These are phyloP conservation scores for Trypoxylus dichotomus DNA, from an alignment of 1,140 invertebrate genomes.

Conservation along the genomic window DNA sequence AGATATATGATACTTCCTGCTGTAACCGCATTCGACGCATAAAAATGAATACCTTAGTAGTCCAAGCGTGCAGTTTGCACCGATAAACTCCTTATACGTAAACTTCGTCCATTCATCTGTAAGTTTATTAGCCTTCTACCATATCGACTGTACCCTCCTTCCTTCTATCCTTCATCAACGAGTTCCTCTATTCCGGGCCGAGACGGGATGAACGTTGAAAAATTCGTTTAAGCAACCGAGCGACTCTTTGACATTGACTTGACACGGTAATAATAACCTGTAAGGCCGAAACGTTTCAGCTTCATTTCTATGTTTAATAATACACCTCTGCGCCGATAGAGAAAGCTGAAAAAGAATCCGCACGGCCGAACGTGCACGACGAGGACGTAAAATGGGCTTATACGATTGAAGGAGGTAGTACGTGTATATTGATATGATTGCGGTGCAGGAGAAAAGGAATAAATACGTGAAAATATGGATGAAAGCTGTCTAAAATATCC, in stretches of 20 bases:
- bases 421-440: slow-evolving; percentile 22
- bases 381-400: background rate
- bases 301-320: slow-evolving; percentile 26
- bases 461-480: slow-evolving; percentile 20
- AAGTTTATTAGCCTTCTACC: too few species aligned
- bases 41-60: too few species aligned
- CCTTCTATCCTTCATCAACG: background rate
- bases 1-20: too few species aligned
- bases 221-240: slow-evolving; percentile 7
- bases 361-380: background rate
- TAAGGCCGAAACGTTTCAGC: slow-evolving; percentile 20
- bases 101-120: too few species aligned
- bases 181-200: background rate
- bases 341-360: background rate
- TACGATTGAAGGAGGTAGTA: slow-evolving; percentile 9
- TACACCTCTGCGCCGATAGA: slow-evolving; percentile 17
- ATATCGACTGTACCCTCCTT: too few species aligned
- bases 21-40: too few species aligned
- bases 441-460: background rate
- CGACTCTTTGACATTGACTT: slow-evolving; percentile 25
- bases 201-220: slow-evolving; percentile 1
- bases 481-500: slow-evolving; percentile 22
- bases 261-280: slow-evolving; percentile 23
- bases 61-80: too few species aligned
- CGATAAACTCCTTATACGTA: too few species aligned